Evolutionary conservation across 2,113 vertebrate genomes (phyloP).

Genomic region (Atlantisia rogersi): DNA sequence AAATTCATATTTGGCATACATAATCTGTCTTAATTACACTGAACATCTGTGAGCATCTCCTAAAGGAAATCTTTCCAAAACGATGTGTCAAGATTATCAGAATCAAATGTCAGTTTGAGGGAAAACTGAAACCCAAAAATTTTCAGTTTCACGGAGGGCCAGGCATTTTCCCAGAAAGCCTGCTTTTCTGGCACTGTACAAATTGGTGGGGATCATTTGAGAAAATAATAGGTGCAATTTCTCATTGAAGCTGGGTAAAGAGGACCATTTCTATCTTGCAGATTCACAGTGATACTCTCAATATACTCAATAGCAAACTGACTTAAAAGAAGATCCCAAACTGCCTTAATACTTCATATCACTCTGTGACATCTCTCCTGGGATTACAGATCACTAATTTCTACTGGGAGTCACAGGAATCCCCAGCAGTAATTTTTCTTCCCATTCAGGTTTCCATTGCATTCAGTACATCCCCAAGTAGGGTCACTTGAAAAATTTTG

Average conservation of each 20-base stretch:
- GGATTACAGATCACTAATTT: neutral
- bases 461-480: neutral
- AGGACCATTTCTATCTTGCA: neutral
- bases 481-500: neutral
- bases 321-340: neutral
- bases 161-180: neutral
- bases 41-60: neutral
- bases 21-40: neutral
- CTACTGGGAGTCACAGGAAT: neutral
- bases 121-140: neutral
- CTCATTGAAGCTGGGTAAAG: neutral
- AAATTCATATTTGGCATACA: neutral
- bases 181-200: rapidly evolving
- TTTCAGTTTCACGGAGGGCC: neutral
- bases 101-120: neutral
- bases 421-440: neutral
- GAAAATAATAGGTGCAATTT: neutral
- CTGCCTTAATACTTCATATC: neutral
- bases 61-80: slow-evolving; percentile 8
- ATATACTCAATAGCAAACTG: neutral
- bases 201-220: neutral
- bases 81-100: neutral
- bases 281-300: neutral
- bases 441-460: neutral
- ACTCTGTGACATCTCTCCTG: neutral